A percentile compares a stretch with the other conserved stretches of the same genome.
phyloP scores from a whole-genome alignment of 2,888 invertebrate genomes.

The Xylophagus ater region DNA sequence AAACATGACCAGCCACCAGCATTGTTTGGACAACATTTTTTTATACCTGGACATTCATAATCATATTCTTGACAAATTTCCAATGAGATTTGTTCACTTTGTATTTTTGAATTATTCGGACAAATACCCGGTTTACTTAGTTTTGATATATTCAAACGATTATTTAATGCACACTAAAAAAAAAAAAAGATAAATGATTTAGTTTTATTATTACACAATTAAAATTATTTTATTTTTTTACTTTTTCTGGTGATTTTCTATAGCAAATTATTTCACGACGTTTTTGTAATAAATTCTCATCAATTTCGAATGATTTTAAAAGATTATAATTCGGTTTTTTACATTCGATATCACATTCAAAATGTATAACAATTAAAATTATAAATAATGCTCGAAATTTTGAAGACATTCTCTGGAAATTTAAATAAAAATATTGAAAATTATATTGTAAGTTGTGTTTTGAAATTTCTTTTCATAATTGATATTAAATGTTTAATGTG shows the following conservation, averaged over 20 bases:
- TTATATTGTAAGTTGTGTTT: background rate
- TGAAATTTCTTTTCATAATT: background rate
- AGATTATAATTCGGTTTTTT: too few relatives aligned
- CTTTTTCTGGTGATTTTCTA: constrained; percentile 6
- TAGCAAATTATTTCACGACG: constrained; percentile 6
- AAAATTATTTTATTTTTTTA: background rate
- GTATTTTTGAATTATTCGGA: constrained; percentile 24
- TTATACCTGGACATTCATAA: constrained; percentile 54
- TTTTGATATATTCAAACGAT: constrained; percentile 25
- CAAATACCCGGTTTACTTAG: constrained; percentile 30
- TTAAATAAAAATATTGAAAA: background rate
- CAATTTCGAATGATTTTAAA: constrained; percentile 7
- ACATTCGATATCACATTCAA: constrained; percentile 6
- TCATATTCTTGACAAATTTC: constrained; percentile 40
- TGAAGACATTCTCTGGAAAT: constrained; percentile 5
- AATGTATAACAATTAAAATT: constrained; percentile 4
- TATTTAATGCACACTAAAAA: constrained; percentile 12
- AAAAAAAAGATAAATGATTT: constrained; percentile 4
- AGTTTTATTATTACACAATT: background rate
- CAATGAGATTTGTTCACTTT: constrained; percentile 25
- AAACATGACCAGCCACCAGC: constrained; percentile 61
- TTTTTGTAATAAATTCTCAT: constrained; percentile 5
- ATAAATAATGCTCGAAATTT: too few relatives aligned
- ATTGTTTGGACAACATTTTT: constrained; percentile 57
- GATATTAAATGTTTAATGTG: background rate